phyloP scores from a whole-genome alignment of 2,797 vertebrate genomes.

The Tadarida brasiliensis region DNA sequence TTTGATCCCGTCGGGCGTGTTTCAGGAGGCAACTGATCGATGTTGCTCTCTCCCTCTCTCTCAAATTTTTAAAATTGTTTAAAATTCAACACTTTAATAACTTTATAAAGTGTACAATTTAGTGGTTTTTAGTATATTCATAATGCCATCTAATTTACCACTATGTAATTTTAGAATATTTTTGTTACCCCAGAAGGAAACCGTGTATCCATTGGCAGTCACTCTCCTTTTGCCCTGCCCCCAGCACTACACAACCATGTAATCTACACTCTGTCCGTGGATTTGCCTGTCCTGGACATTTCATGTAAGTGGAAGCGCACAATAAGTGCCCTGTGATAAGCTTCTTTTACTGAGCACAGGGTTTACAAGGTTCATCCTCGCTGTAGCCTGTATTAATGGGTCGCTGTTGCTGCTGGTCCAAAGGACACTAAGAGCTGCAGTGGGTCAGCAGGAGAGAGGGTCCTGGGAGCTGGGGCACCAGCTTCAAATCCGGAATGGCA shows the following conservation, averaged over 20 bases:
- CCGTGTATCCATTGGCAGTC: not conserved
- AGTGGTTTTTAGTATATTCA: not conserved
- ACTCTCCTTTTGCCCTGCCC: not conserved
- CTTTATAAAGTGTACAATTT: not conserved
- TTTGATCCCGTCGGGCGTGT: no score
- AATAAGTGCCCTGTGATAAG: not conserved
- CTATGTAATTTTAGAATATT: not conserved
- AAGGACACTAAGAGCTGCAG: not conserved
- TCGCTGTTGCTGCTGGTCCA: not conserved
- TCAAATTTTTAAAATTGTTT: no score
- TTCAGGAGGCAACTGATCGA: no score
- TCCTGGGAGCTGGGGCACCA: not conserved
- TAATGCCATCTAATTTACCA: not conserved
- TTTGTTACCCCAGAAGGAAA: not conserved
- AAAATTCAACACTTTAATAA: not conserved
- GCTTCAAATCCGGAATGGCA: not conserved
- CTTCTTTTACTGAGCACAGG: no score
- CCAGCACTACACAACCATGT: no score
- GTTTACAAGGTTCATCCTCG: no score
- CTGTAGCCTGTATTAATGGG: not conserved
- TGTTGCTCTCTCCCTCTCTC: no score
- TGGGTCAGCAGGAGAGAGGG: not conserved
- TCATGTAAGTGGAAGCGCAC: not conserved
- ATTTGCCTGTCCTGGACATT: fast-evolving
- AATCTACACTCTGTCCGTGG: not conserved